Evolutionary conservation across 2,113 vertebrate species (phyloP).

Genomic region (Ochotona curzoniae): DNA sequence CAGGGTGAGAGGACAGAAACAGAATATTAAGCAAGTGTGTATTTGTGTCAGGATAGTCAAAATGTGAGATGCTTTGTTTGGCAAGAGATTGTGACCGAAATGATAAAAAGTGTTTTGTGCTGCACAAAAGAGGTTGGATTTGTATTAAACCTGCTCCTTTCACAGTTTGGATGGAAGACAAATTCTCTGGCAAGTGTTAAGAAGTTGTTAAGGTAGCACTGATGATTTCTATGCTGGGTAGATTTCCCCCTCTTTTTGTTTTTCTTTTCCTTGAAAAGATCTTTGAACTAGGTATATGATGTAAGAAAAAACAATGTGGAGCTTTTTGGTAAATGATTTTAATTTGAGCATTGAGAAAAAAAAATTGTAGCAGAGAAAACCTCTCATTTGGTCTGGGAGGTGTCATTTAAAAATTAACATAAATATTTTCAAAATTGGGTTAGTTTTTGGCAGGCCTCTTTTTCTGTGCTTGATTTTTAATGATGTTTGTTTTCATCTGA

Average conservation of each 20-base stretch:
- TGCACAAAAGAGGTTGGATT: slow-evolving; percentile 75
- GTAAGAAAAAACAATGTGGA: background rate
- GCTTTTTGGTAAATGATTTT: slow-evolving; percentile 15
- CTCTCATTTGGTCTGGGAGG: background rate
- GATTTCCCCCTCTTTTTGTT: background rate
- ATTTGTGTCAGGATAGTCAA: slow-evolving; percentile 72
- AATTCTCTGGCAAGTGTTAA: slow-evolving; percentile 73
- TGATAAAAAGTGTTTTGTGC: slow-evolving; percentile 72
- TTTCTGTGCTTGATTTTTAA: slow-evolving; percentile 16
- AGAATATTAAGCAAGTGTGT: slow-evolving; percentile 80
- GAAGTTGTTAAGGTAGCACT: slow-evolving; percentile 81
- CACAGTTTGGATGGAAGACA: slow-evolving; percentile 69
- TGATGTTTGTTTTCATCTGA: background rate
- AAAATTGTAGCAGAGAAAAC: slow-evolving; percentile 25
- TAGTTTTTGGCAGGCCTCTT: background rate
- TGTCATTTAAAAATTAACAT: slow-evolving; percentile 2
- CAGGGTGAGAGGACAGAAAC: slow-evolving; percentile 54
- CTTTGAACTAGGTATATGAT: slow-evolving; percentile 14
- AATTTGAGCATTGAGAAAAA: slow-evolving; percentile 38
- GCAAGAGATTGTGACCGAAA: slow-evolving; percentile 72
- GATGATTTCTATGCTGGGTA: slow-evolving; percentile 37
- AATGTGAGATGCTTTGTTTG: slow-evolving; percentile 73
- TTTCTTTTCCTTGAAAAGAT: background rate
- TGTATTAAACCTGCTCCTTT: slow-evolving; percentile 55
- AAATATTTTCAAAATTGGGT: background rate